Evolutionary conservation across 2,888 invertebrate genomes (phyloP).

Genomic region (Sinhomidia bicolor): DNA sequence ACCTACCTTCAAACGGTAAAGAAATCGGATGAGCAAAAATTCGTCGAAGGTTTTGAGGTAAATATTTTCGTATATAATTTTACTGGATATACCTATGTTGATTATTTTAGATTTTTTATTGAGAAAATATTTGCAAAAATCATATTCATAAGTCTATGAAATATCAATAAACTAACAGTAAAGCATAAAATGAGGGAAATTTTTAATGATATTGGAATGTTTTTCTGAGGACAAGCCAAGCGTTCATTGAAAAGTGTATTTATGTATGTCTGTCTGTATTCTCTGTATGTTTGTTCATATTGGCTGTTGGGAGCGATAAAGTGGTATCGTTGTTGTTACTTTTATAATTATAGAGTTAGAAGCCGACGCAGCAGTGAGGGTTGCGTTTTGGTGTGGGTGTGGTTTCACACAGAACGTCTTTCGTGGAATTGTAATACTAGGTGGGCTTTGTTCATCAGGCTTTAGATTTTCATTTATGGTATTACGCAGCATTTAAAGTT

Average conservation of each 20-base stretch:
- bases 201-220: background rate
- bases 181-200: no score
- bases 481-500: background rate
- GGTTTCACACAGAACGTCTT: conserved; percentile 33
- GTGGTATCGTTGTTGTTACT: no score
- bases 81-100: background rate
- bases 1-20: no score
- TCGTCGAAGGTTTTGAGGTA: conserved; percentile 78
- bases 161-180: no score
- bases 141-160: no score
- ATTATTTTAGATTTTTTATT: no score
- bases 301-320: no score
- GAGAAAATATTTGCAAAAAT: no score
- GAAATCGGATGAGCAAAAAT: conserved; percentile 76
- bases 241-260: background rate
- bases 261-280: background rate
- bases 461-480: background rate
- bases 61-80: conserved; percentile 15
- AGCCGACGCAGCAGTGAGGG: background rate
- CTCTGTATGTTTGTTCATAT: background rate
- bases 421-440: background rate
- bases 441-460: background rate
- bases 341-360: conserved; percentile 19
- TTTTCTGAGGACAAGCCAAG: background rate
- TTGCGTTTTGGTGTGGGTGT: conserved; percentile 33